phyloP scores from a whole-genome alignment of 2,888 invertebrate genomes.

The Diplazon laetatorius region DNA sequence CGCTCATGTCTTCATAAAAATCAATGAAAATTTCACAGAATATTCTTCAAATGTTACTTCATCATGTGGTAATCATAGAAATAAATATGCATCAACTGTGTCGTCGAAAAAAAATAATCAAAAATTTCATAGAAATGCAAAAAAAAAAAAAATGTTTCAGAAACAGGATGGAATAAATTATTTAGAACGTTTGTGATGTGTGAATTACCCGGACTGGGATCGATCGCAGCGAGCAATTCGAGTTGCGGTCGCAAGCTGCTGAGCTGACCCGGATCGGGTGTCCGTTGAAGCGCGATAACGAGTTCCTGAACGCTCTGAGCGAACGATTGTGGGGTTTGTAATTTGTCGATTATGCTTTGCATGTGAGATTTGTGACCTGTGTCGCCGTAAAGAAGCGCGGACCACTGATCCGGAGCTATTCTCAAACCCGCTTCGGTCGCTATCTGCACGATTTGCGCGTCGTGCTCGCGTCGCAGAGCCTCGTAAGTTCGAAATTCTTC shows the following conservation, averaged over 20 bases:
- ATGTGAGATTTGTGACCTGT: slow-evolving; percentile 98
- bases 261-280: slow-evolving; percentile 92
- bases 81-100: no score
- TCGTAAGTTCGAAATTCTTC: slow-evolving; percentile 98
- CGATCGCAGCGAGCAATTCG: slow-evolving; percentile 93
- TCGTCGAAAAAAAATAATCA: no score
- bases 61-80: no score
- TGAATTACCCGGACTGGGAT: slow-evolving; percentile 89
- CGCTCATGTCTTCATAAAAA: no score
- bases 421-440: slow-evolving; percentile 98
- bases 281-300: slow-evolving; percentile 94
- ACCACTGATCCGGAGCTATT: slow-evolving; percentile 99
- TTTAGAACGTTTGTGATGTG: no score
- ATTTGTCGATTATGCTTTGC: slow-evolving; percentile 96
- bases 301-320: slow-evolving; percentile 95
- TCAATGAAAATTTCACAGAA: no score
- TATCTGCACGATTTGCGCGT: slow-evolving; percentile 99
- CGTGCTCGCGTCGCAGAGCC: slow-evolving; percentile 95
- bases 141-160: no score
- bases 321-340: slow-evolving; percentile 97
- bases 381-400: slow-evolving; percentile 97
- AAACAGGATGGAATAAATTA: no score
- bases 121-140: no score
- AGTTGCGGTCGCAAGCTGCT: slow-evolving; percentile 90
- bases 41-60: no score